phyloP scores from a whole-genome alignment of 1,140 invertebrate species.

The Heliothis subflexa region DNA sequence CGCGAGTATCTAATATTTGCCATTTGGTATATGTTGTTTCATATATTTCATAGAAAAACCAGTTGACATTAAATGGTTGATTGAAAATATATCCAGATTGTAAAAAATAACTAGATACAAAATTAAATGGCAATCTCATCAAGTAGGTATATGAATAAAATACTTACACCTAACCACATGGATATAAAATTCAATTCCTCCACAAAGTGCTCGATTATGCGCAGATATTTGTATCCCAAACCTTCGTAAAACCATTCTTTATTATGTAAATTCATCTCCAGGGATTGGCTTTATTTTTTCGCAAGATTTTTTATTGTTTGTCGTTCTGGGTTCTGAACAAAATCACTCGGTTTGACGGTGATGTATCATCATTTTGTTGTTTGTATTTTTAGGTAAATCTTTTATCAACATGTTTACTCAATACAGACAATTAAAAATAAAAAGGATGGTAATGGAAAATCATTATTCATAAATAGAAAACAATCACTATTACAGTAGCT shows the following conservation, averaged over 20 bases:
- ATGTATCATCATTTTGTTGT: not conserved
- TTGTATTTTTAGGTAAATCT: too few relatives aligned
- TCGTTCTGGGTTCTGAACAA: constrained; percentile 17
- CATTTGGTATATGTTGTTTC: too few relatives aligned
- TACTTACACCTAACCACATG: not conserved
- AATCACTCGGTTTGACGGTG: constrained; percentile 3
- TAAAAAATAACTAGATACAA: too few relatives aligned
- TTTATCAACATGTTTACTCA: too few relatives aligned
- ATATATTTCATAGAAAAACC: too few relatives aligned
- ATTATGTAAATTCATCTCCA: constrained; percentile 70
- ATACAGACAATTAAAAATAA: not conserved
- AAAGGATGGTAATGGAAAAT: not conserved
- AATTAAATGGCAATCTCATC: not conserved
- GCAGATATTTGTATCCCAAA: constrained; percentile 65
- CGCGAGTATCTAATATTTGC: too few relatives aligned
- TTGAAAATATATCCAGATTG: too few relatives aligned
- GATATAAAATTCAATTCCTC: constrained; percentile 63
- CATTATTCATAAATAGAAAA: too few relatives aligned
- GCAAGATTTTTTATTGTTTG: constrained; percentile 48
- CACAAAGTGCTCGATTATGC: constrained; percentile 66
- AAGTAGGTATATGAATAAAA: not conserved
- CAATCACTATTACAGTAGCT: too few relatives aligned
- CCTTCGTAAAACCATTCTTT: constrained; percentile 62
- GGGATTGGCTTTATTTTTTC: constrained; percentile 59
- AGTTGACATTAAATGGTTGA: too few relatives aligned